Evolutionary conservation across 2,797 vertebrate species (phyloP).

Genomic region (Rhadinocentrus ornatus): DNA sequence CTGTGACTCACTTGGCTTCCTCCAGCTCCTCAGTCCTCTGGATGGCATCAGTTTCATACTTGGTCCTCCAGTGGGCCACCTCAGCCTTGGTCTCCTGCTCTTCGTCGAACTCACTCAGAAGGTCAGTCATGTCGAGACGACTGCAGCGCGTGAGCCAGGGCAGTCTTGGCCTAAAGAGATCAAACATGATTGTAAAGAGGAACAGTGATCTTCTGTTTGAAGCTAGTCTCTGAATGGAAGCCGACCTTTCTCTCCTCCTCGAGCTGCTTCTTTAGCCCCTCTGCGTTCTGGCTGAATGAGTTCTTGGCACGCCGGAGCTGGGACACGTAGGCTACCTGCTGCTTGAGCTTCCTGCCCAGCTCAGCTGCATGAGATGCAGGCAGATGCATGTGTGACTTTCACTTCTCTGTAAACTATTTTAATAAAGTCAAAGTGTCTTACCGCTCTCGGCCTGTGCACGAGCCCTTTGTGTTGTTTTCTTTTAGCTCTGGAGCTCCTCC

Average conservation of each 20-base stretch:
- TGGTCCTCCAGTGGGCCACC: no score
- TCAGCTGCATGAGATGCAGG: conserved; percentile 79
- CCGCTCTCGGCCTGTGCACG: no score
- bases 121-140: no score
- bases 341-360: conserved; percentile 89
- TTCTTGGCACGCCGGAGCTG: conserved; percentile 91
- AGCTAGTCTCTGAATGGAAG: no score
- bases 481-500: no score
- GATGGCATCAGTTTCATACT: conserved; percentile 85
- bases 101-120: no score
- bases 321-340: conserved; percentile 89
- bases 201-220: no score
- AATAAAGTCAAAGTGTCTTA: no score
- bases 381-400: no score
- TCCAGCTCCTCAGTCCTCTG: conserved; percentile 95
- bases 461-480: no score
- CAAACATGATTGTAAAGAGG: background rate
- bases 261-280: conserved; percentile 88
- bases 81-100: no score
- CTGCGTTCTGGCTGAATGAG: conserved; percentile 87
- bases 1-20: conserved; percentile 89
- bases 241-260: conserved; percentile 81
- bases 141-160: conserved; percentile 90
- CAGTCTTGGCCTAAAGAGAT: conserved; percentile 85
- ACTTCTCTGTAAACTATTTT: no score